Base-by-base conservation (phyloP, 2,797 vertebrate genomes). In the Aeoliscus strigatus region DNA sequence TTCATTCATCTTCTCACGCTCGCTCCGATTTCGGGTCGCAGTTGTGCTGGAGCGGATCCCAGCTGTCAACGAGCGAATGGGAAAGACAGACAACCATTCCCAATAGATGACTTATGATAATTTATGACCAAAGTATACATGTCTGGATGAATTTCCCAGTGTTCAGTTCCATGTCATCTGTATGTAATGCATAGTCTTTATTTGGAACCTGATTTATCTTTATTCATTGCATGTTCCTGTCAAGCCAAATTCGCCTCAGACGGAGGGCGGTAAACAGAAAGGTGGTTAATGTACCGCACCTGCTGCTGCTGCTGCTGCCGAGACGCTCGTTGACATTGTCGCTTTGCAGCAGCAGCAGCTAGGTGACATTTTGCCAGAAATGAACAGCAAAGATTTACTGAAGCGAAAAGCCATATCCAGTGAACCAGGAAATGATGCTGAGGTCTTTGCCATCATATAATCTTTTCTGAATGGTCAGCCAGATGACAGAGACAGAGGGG, bases 351-450 rank as follows among this genome's bases (percentile, higher is more conserved):
- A 27, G 66, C 35, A 2, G 57, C 65, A 60, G 60, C 65, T 60
- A 12, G 50, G 63, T 73, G 46, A 78, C 79, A 81, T 47, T 62
- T 67, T 60, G 65, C 51, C 59, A 39, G 58, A 70, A 75, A 75
- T 72, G 73, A 83, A 76, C 56, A 53, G 73, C 52, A 57, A 38
- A 58, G 66, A 68, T 75, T 70, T 64, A 75, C 42, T 59, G 70
- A 53, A 76, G 71, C 48, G 31, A 30, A 9, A 46, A 61, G 65
- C 27, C 10, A 17, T 31, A 59, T 43, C 31, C 81, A 73, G 37
- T 80, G 80, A 86, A 82, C 81, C 81, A 79, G 57, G 75, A 86
- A 87, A 86, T 81, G 73, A 74, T 55, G 66, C 46, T 27, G 4
- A 56, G 75, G 56, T 77, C 77, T 70, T 70, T 63, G 61, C 56